A percentile compares a stretch with the other conserved stretches of the same genome.
Conservation (phyloP, 2,797 vertebrate species). For the Micrastur ruficollis region DNA sequence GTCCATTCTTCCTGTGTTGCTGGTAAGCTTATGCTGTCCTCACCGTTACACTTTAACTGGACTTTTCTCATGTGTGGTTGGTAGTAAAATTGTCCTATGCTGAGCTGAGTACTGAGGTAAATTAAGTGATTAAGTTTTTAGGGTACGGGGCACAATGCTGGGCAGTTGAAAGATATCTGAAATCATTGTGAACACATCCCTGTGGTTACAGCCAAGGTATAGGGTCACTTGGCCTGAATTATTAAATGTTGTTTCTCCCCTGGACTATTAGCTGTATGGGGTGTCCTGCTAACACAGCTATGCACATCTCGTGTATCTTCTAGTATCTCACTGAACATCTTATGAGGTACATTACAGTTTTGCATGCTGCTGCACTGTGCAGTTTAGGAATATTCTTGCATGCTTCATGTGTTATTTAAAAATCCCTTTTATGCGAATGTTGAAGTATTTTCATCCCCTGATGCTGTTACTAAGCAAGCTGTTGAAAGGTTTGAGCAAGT, state of each 20-base stretch:
- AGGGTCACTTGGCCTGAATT: neutral
- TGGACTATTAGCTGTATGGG: neutral
- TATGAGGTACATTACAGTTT: rapidly evolving
- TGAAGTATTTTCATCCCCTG: neutral
- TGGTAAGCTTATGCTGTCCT: neutral
- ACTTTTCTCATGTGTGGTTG: neutral
- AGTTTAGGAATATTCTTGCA: neutral
- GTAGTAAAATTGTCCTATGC: neutral
- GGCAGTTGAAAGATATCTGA: neutral
- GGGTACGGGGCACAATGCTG: rapidly evolving
- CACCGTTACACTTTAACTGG: neutral
- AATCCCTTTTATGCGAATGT: neutral
- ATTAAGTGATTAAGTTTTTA: neutral
- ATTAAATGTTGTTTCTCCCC: neutral
- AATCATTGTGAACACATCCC: neutral
- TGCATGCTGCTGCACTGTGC: neutral
- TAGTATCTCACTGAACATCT: rapidly evolving
- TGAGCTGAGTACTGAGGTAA: neutral
- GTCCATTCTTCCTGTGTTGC: rapidly evolving
- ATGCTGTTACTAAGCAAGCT: neutral
- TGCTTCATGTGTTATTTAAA: neutral
- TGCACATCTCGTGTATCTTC: neutral
- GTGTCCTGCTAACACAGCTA: neutral
- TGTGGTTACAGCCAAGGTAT: neutral
- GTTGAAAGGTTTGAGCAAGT: neutral